Percentiles rank a stretch among this genome's conserved stretches.
Evolutionary conservation across 2,797 vertebrate genomes (phyloP).

Genomic region (Fratercula arctica): DNA sequence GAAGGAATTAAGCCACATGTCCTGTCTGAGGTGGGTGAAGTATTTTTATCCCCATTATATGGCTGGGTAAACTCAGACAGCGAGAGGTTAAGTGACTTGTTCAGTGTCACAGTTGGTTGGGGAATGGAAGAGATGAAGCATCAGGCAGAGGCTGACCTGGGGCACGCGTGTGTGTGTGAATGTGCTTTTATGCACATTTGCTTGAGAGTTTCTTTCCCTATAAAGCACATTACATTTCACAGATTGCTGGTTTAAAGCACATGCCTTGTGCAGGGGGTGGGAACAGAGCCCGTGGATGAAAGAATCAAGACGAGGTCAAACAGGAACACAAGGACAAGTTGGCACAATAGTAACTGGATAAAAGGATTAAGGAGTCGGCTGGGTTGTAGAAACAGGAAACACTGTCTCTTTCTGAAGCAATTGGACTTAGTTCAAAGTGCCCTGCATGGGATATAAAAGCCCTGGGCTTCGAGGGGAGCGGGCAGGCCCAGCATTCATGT

Average conservation of each 20-base stretch:
- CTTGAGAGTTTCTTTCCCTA: background rate
- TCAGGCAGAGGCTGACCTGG: background rate
- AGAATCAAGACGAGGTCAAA: background rate
- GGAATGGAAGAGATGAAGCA: background rate
- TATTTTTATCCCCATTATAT: background rate
- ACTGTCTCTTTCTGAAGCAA: background rate
- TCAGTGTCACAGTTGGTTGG: accelerated
- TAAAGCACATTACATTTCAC: background rate
- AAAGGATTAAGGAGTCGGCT: constrained; percentile 44
- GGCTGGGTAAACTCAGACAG: background rate
- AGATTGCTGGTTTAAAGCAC: background rate
- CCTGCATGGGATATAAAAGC: constrained; percentile 9
- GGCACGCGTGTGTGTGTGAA: background rate
- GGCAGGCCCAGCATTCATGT: background rate
- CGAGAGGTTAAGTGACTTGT: background rate
- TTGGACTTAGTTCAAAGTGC: constrained; percentile 38
- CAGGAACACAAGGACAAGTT: background rate
- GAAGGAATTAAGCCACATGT: background rate
- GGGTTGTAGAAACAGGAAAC: constrained; percentile 19
- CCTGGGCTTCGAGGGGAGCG: background rate
- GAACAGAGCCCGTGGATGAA: background rate
- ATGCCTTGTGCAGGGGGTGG: background rate
- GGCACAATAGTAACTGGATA: background rate
- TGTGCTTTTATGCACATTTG: background rate
- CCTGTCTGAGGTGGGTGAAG: background rate